Percentiles rank a stretch among this genome's conserved stretches.
phyloP scores from a whole-genome alignment of 2,888 invertebrate genomes.

The Chloroclysta siterata region DNA sequence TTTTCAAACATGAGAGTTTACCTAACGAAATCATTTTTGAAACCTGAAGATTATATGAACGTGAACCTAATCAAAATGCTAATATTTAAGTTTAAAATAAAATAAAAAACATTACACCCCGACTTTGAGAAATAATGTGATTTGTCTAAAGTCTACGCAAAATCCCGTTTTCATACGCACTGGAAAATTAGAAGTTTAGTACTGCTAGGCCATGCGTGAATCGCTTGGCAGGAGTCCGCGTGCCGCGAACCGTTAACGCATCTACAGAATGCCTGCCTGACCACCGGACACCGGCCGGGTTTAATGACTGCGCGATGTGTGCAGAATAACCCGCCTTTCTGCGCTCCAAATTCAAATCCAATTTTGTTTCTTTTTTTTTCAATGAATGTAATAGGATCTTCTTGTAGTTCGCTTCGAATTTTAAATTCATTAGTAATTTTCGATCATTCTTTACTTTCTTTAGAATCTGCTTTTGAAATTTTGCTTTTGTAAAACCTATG shows the following conservation, averaged over 20 bases:
- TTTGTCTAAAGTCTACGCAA: conserved; percentile 20
- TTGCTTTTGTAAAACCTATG: background rate
- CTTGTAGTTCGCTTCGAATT: conserved; percentile 15
- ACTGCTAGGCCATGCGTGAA: conserved; percentile 37
- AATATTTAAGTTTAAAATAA: too few species aligned
- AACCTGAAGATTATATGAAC: too few species aligned
- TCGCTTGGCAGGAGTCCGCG: conserved; percentile 28
- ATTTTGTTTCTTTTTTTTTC: conserved; percentile 16
- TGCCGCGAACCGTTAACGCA: conserved; percentile 32
- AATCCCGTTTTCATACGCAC: conserved; percentile 38
- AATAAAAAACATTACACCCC: background rate
- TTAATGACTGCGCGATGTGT: conserved; percentile 34
- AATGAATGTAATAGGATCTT: conserved; percentile 7
- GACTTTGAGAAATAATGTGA: background rate
- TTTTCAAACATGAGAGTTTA: too few species aligned
- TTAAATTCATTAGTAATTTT: conserved; percentile 14
- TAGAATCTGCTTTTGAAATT: background rate
- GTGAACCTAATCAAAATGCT: too few species aligned
- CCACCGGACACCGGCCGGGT: conserved; percentile 34
- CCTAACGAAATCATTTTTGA: too few species aligned
- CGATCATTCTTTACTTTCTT: background rate
- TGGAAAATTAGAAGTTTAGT: conserved; percentile 38
- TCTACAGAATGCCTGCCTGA: conserved; percentile 35
- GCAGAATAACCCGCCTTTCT: conserved; percentile 31
- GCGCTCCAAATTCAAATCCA: conserved; percentile 29